These are phyloP conservation scores for Pimpla rufipes DNA, from an alignment of 2,888 invertebrate genomes.

Conservation along the genomic window DNA sequence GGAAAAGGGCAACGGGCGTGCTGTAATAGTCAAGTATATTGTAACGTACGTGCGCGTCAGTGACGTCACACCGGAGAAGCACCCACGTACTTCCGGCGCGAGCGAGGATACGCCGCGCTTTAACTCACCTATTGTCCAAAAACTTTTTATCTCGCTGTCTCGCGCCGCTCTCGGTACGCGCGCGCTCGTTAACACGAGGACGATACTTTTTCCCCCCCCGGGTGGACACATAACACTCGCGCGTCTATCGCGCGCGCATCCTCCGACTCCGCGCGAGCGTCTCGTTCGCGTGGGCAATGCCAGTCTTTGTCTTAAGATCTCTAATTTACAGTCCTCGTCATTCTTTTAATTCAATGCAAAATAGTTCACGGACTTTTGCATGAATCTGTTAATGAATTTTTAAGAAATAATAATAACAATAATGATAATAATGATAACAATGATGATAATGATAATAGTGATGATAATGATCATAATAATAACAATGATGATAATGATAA, in stretches of 20 bases:
- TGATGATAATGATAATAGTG: no score
- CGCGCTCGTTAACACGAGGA: slow-evolving; percentile 53
- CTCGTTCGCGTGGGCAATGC: slow-evolving; percentile 30
- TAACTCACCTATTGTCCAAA: slow-evolving; percentile 54
- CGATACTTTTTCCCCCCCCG: slow-evolving; percentile 58
- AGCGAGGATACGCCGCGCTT: slow-evolving; percentile 54
- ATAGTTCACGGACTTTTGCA: background rate
- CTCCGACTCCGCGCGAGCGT: no score
- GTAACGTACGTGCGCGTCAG: slow-evolving; percentile 51
- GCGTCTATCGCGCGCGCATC: background rate
- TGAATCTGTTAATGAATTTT: background rate
- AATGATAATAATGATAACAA: no score
- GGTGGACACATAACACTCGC: background rate
- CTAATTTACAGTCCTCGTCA: background rate
- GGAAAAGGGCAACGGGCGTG: slow-evolving; percentile 64
- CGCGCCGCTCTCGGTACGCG: slow-evolving; percentile 14
- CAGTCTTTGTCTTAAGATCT: background rate
- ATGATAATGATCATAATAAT: no score
- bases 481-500: no score
- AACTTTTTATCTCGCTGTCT: slow-evolving; percentile 32
- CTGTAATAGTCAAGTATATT: slow-evolving; percentile 22
- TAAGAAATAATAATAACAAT: background rate
- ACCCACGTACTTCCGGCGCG: slow-evolving; percentile 75
- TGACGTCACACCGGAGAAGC: slow-evolving; percentile 67
- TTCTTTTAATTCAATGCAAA: slow-evolving; percentile 5